phyloP scores from a whole-genome alignment of 2,797 vertebrate species.

The Onychomys arenicola region DNA sequence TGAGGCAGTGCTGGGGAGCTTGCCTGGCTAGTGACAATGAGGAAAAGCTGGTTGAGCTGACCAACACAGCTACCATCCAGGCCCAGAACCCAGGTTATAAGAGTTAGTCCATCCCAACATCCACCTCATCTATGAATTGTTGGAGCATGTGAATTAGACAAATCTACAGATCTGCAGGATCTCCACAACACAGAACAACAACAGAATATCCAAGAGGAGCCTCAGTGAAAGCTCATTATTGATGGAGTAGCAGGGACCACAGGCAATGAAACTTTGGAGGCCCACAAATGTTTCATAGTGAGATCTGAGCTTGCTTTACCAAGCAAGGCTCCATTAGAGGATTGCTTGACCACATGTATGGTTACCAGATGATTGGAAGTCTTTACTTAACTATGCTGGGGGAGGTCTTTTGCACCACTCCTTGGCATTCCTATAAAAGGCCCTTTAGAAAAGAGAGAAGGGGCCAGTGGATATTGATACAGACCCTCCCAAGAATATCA shows the following conservation, averaged over 20 bases:
- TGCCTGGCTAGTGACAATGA: not conserved
- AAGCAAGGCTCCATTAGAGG: too few relatives aligned
- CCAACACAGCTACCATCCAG: not conserved
- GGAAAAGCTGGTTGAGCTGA: not conserved
- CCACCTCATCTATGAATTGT: not conserved
- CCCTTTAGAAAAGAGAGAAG: too few relatives aligned
- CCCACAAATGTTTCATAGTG: too few relatives aligned
- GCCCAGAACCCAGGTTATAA: not conserved
- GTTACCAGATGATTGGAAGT: too few relatives aligned
- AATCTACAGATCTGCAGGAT: not conserved
- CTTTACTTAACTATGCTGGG: too few relatives aligned
- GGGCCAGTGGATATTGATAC: too few relatives aligned
- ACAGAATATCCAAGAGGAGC: not conserved
- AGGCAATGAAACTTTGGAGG: not conserved
- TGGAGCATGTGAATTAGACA: not conserved
- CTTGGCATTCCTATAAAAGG: too few relatives aligned
- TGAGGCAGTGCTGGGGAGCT: not conserved
- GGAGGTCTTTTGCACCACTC: too few relatives aligned
- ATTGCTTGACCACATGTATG: too few relatives aligned
- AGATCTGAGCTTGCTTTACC: too few relatives aligned
- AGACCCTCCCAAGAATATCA: too few relatives aligned
- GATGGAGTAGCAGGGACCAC: not conserved
- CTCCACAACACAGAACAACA: not conserved
- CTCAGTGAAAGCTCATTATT: not conserved
- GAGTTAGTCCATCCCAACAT: not conserved